These are phyloP conservation scores for Sula dactylatra DNA, from an alignment of 2,113 vertebrate genomes.

Conservation along the genomic window DNA sequence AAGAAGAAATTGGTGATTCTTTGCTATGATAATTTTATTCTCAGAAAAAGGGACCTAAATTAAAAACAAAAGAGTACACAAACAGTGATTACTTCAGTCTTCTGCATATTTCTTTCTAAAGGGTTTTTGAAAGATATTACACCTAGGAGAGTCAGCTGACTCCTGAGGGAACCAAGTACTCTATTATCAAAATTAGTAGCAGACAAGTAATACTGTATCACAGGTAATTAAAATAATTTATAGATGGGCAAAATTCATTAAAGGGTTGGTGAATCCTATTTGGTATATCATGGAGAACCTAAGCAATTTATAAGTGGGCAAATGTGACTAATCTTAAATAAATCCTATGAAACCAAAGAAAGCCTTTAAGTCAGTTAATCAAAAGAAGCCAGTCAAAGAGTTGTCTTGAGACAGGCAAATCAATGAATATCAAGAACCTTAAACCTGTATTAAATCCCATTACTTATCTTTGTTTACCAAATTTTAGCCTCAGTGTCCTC, in stretches of 20 bases:
- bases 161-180: not conserved
- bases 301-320: not conserved
- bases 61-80: not conserved
- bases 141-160: not conserved
- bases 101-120: not conserved
- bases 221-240: constrained; percentile 29
- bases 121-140: not conserved
- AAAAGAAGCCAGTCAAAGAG: constrained; percentile 26
- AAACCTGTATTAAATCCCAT: constrained; percentile 46
- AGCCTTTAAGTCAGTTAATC: constrained; percentile 51
- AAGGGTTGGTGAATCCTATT: not conserved
- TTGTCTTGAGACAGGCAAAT: constrained; percentile 29
- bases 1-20: not conserved
- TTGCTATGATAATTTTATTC: not conserved
- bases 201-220: not conserved
- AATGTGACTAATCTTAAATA: constrained; percentile 37
- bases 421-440: constrained; percentile 40
- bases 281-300: not conserved
- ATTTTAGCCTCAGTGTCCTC: not conserved
- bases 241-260: not conserved
- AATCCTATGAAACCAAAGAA: constrained; percentile 36
- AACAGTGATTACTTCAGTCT: not conserved
- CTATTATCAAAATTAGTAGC: not conserved
- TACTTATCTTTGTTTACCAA: constrained; percentile 47
- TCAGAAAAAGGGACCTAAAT: not conserved